phyloP scores from a whole-genome alignment of 2,888 invertebrate species.

The Aspidiotus destructor region DNA sequence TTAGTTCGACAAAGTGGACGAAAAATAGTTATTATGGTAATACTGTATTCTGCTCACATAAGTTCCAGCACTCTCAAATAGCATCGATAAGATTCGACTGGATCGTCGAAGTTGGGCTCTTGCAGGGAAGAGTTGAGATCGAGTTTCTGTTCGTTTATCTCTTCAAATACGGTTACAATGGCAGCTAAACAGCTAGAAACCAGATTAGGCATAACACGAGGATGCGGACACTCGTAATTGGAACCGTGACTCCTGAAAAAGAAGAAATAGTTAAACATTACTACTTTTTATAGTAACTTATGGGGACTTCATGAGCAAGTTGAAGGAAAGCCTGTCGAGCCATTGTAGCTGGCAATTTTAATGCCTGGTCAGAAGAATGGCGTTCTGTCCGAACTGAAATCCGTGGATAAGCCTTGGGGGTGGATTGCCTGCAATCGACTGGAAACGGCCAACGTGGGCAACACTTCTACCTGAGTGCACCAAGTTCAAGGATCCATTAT shows the following conservation, averaged over 20 bases:
- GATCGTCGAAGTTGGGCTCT: constrained; percentile 36
- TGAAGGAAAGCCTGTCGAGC: too few relatives aligned
- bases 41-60: constrained; percentile 43
- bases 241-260: constrained; percentile 58
- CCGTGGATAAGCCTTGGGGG: too few relatives aligned
- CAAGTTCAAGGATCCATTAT: too few relatives aligned
- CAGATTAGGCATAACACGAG: constrained; percentile 66
- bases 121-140: constrained; percentile 13
- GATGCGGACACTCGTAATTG: constrained; percentile 64
- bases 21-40: background rate
- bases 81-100: constrained; percentile 40
- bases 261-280: background rate
- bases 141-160: constrained; percentile 1
- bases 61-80: constrained; percentile 45
- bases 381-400: too few relatives aligned
- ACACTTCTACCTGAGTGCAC: too few relatives aligned
- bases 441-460: too few relatives aligned
- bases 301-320: too few relatives aligned
- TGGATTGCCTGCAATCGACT: too few relatives aligned
- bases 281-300: too few relatives aligned
- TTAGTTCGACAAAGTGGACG: background rate
- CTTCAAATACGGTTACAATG: constrained; percentile 49
- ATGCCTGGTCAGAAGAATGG: too few relatives aligned
- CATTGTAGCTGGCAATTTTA: too few relatives aligned
- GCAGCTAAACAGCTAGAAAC: constrained; percentile 68